Base-by-base conservation (phyloP, 1,140 invertebrate species). In the Bilobella aurantiaca region DNA sequence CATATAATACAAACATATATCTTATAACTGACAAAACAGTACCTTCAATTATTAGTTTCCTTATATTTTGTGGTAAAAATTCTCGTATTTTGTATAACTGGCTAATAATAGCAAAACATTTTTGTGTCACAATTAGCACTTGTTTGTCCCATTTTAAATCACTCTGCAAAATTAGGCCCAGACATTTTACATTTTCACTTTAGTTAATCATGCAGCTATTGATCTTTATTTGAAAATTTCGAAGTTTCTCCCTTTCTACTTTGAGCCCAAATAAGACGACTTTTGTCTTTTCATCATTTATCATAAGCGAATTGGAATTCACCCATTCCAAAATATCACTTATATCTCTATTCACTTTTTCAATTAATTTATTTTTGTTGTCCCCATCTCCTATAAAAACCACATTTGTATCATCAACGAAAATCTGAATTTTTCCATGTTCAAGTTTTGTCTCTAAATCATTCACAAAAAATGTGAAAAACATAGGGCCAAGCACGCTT, bases 391-490 rank as follows among this genome's bases (percentile, higher is more conserved):
- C 23, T 3, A 30, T 3, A 49, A 66, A 66, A 1, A 66, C 3
- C 32, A 66, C 27, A 61, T 61, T 29, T 29, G 27, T 27, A 25
- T 66, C 64, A 32, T 66, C 64, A 21, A 61, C 64, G 53, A 61
- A 66, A n/a, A 61, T 62, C 16, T 30, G 18, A 1, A 42, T 18
- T 12, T 12, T 16, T 23, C 47, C 67, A 29, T 62, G 27, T 21
- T 28, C 47, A 16, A 63, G 21, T 1, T 34, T 29, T 25, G 60
- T 49, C 2, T 32, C 31, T 5, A 67, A 23, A 28, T 63, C 59
- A 23, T 63, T 67, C 46, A 67, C 28, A 62, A 42, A 59, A 16
- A 42, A 63, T 28, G 65, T 46, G 30, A 67, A 62, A 29, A 67
- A 31, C 1, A 27, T 37, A 27, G 53, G 53, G 12, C 60, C 61